These are phyloP conservation scores for Agapostemon virescens DNA, from an alignment of 2,888 invertebrate species.

Conservation along the genomic window DNA sequence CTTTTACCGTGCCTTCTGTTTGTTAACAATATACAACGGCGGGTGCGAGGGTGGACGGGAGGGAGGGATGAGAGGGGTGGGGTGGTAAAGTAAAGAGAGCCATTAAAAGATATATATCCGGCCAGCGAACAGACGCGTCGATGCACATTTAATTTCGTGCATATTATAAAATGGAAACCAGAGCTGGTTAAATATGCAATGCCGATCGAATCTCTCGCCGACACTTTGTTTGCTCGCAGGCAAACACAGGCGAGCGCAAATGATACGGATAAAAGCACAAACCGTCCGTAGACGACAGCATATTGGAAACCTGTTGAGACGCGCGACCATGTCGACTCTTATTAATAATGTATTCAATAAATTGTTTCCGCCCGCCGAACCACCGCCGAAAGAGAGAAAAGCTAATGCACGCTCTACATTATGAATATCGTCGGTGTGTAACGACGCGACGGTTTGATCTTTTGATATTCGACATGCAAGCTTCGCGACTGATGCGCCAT, in stretches of 20 bases:
- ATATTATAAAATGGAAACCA: constrained; percentile 10
- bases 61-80: too few relatives aligned
- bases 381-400: not conserved
- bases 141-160: constrained; percentile 7
- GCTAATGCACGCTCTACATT: constrained; percentile 5
- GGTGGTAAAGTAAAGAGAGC: not conserved
- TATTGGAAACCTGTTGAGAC: constrained; percentile 51
- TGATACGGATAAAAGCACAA: constrained; percentile 1
- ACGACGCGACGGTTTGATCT: constrained; percentile 41
- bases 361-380: constrained; percentile 10
- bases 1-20: constrained; percentile 9
- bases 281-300: not conserved
- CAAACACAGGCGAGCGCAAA: not conserved
- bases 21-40: not conserved
- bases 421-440: constrained; percentile 13
- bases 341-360: constrained; percentile 47
- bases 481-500: constrained; percentile 5
- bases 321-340: not conserved
- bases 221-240: constrained; percentile 11
- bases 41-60: not conserved
- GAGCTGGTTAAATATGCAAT: constrained; percentile 9
- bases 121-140: not conserved
- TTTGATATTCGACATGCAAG: not conserved
- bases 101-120: constrained; percentile 12
- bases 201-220: not conserved